These are phyloP conservation scores for Propithecus deckenii DNA, from an alignment of 2,797 vertebrate species.

Conservation along the genomic window DNA sequence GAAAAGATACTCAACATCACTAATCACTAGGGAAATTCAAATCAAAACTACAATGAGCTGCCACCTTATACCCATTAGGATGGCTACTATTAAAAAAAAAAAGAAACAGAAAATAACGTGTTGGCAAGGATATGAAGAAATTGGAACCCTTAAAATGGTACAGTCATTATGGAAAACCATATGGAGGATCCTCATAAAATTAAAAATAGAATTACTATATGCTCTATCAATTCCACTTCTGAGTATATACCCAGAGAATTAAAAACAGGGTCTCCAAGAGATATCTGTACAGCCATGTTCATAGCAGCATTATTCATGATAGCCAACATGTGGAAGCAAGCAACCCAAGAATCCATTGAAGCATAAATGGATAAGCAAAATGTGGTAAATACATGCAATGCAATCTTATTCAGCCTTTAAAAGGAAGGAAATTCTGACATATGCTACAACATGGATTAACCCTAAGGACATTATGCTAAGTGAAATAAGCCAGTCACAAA, in stretches of 20 bases:
- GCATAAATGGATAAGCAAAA: background rate
- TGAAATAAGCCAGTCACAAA: background rate
- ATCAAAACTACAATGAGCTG: background rate
- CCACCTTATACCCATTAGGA: background rate
- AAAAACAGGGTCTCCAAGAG: background rate
- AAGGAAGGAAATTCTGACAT: background rate
- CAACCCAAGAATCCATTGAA: background rate
- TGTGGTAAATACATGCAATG: background rate
- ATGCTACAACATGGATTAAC: background rate
- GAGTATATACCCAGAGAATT: background rate
- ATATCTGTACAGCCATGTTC: background rate
- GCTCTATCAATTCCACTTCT: background rate
- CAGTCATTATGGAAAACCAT: background rate
- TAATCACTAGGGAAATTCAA: background rate
- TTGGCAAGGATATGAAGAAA: background rate
- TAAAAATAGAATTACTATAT: background rate
- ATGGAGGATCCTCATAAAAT: background rate
- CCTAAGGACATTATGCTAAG: background rate
- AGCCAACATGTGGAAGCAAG: background rate
- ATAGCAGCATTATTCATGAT: background rate
- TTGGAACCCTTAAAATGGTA: background rate
- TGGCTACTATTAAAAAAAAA: background rate
- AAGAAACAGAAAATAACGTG: background rate
- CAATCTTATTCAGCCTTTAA: background rate
- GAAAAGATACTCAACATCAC: background rate